Evolutionary conservation across 2,888 invertebrate genomes (phyloP).

Genomic region (Cabera pusaria): DNA sequence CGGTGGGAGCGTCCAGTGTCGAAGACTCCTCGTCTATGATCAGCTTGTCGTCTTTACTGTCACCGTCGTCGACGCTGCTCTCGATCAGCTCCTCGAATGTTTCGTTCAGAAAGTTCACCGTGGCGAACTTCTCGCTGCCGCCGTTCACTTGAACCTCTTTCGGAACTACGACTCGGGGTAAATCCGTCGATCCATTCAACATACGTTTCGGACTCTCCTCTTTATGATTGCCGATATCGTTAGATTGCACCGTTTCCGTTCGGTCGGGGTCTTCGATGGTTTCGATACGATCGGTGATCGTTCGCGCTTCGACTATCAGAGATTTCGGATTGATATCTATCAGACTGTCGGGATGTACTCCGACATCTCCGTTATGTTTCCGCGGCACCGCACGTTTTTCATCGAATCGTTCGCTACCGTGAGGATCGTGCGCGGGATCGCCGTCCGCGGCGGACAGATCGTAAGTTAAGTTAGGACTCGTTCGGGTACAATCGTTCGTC

Average conservation of each 20-base stretch:
- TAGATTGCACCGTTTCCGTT: conserved; percentile 7
- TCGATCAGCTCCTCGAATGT: conserved; percentile 72
- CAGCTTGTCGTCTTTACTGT: conserved; percentile 45
- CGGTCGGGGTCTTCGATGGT: conserved; percentile 16
- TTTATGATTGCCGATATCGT: conserved; percentile 4
- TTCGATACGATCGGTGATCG: conserved; percentile 6
- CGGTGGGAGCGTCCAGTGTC: conserved; percentile 1
- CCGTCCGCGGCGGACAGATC: conserved; percentile 42
- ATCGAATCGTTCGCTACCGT: conserved; percentile 29
- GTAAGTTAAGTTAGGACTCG: conserved; percentile 48
- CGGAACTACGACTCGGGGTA: no score
- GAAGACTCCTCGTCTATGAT: conserved; percentile 15
- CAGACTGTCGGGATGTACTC: conserved; percentile 19
- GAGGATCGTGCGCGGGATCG: conserved; percentile 52
- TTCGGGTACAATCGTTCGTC: conserved; percentile 48
- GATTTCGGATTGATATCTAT: conserved; percentile 14
- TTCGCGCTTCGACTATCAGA: conserved; percentile 11
- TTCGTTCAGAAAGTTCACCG: conserved; percentile 67
- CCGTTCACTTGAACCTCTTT: conserved; percentile 47
- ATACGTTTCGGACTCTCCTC: conserved; percentile 15
- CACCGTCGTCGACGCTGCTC: conserved; percentile 73
- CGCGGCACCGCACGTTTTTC: conserved; percentile 22
- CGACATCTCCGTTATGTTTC: conserved; percentile 36
- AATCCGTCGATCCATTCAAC: conserved; percentile 29
- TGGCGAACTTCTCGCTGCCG: conserved; percentile 62